phyloP scores from a whole-genome alignment of 2,113 vertebrate species.

The Hemicordylus capensis region DNA sequence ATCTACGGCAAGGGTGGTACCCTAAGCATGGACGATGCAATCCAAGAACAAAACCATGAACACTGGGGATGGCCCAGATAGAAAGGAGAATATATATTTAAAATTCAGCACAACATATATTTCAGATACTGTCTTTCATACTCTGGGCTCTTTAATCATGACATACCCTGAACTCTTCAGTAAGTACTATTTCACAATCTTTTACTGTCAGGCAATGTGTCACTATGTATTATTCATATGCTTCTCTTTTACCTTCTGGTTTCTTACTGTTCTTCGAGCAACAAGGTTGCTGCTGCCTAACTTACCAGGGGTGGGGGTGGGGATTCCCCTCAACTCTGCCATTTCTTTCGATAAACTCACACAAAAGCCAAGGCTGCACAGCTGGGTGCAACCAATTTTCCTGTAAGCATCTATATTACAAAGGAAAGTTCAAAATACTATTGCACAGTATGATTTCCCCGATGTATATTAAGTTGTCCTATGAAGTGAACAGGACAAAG shows the following conservation, averaged over 20 bases:
- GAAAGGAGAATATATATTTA: background rate
- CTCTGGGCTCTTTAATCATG: background rate
- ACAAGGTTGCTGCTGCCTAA: background rate
- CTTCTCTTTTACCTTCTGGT: background rate
- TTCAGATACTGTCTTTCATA: background rate
- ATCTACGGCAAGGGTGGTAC: background rate
- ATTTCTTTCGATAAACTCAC: background rate
- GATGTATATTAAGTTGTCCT: background rate
- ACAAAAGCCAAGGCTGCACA: background rate
- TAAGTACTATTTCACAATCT: fast-evolving
- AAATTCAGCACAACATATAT: background rate
- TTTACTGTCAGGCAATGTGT: background rate
- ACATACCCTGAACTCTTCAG: background rate
- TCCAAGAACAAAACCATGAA: background rate
- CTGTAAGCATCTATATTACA: background rate
- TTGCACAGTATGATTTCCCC: background rate
- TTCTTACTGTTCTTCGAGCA: background rate
- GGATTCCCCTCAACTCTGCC: background rate
- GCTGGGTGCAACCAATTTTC: background rate
- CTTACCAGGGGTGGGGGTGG: no score
- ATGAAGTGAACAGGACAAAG: background rate
- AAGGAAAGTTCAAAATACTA: background rate
- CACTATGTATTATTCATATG: background rate
- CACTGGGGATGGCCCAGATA: background rate
- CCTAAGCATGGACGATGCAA: background rate